These are phyloP conservation scores for Heliconius charithonia DNA, from an alignment of 2,888 invertebrate genomes.

Conservation along the genomic window DNA sequence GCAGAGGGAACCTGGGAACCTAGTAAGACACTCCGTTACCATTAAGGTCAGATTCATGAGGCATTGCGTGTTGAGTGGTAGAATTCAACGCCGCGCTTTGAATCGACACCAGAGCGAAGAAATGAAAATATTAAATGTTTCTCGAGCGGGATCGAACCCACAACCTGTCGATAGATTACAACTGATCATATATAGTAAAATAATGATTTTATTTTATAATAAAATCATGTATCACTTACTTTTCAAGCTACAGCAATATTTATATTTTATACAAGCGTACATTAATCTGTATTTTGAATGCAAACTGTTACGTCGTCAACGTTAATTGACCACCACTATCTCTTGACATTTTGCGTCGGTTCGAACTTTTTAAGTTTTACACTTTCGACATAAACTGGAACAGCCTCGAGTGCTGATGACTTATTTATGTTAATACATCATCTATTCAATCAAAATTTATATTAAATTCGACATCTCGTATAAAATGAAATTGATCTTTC, in stretches of 20 bases:
- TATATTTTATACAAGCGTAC: background rate
- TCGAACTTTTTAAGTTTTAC: constrained; percentile 28
- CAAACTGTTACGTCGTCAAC: constrained; percentile 24
- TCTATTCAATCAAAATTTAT: constrained; percentile 45
- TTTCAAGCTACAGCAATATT: background rate
- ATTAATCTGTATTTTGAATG: constrained; percentile 10
- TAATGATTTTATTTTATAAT: background rate
- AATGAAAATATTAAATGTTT: too few relatives aligned
- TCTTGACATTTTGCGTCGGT: constrained; percentile 28
- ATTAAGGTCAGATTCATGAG: too few relatives aligned
- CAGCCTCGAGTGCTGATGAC: constrained; percentile 51
- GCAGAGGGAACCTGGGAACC: too few relatives aligned
- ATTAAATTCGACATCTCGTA: constrained; percentile 39
- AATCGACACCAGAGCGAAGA: too few relatives aligned
- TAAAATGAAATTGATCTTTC: background rate
- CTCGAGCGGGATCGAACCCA: too few relatives aligned
- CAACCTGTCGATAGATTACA: too few relatives aligned
- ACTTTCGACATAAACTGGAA: constrained; percentile 47
- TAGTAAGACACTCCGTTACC: too few relatives aligned
- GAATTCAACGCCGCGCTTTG: too few relatives aligned
- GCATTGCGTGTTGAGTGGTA: too few relatives aligned
- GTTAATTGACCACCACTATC: constrained; percentile 28
- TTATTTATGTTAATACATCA: constrained; percentile 52
- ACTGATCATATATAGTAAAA: background rate
- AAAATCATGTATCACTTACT: background rate